Conservation (phyloP, 2,888 invertebrate genomes). For the Spicauda simplicius region DNA sequence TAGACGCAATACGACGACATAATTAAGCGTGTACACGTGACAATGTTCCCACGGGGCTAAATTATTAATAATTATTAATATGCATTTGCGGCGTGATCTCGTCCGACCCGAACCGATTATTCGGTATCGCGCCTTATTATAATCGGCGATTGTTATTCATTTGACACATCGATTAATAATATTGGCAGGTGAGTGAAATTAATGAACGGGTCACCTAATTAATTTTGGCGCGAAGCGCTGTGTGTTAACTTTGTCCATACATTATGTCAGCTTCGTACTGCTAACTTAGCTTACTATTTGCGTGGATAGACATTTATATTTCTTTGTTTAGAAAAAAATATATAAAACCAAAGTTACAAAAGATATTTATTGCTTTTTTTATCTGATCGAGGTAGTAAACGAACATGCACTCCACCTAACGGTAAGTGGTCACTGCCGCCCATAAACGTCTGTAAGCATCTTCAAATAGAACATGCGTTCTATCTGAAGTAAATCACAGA, state of each 20-base stretch:
- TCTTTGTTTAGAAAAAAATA: too few relatives aligned
- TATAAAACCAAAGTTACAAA: too few relatives aligned
- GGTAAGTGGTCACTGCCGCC: too few relatives aligned
- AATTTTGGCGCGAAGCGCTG: background rate
- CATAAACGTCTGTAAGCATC: too few relatives aligned
- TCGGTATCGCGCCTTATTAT: slow-evolving; percentile 17
- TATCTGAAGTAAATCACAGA: too few relatives aligned
- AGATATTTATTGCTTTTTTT: too few relatives aligned
- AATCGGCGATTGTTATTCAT: slow-evolving; percentile 38
- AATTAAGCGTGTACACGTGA: slow-evolving; percentile 36
- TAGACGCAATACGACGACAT: background rate
- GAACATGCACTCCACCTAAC: too few relatives aligned
- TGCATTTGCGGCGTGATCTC: slow-evolving; percentile 34
- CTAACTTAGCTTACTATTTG: too few relatives aligned
- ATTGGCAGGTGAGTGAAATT: background rate
- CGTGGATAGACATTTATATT: too few relatives aligned
- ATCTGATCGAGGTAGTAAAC: too few relatives aligned
- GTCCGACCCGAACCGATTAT: slow-evolving; percentile 27
- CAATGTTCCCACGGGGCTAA: slow-evolving; percentile 45
- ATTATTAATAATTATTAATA: slow-evolving; percentile 50
- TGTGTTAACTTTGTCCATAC: background rate
- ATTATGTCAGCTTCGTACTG: too few relatives aligned
- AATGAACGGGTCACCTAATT: background rate
- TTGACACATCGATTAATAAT: slow-evolving; percentile 37
- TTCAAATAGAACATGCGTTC: too few relatives aligned